Evolutionary conservation across 2,113 vertebrate species (phyloP).

Genomic region (Illadopsis cleaveri): DNA sequence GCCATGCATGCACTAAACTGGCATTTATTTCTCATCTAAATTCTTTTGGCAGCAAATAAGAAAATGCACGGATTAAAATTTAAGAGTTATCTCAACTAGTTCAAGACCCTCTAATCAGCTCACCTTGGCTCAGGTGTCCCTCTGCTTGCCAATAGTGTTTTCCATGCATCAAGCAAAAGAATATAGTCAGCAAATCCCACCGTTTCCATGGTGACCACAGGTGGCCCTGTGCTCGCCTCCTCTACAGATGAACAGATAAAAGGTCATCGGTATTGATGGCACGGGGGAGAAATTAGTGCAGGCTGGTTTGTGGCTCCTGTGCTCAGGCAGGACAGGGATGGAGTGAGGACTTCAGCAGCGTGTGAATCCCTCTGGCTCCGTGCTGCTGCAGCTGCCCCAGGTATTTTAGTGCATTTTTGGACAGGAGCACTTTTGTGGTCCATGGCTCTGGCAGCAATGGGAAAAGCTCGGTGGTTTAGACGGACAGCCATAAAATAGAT

Average conservation of each 20-base stretch:
- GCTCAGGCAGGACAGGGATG: not conserved
- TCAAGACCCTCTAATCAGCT: slow-evolving; percentile 3
- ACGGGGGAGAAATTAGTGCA: not conserved
- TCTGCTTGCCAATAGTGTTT: not conserved
- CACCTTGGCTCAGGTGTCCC: slow-evolving; percentile 28
- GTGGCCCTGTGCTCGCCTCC: not conserved
- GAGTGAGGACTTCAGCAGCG: not conserved
- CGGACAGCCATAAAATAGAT: not conserved
- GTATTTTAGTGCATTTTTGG: not conserved
- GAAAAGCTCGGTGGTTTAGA: not conserved
- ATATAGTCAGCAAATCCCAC: not conserved
- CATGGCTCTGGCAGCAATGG: not conserved
- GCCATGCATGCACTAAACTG: not conserved
- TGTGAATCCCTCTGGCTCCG: not conserved
- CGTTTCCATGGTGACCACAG: slow-evolving; percentile 21
- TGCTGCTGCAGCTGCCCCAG: not conserved
- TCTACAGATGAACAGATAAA: slow-evolving; percentile 16
- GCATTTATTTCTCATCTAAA: not conserved
- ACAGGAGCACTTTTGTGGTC: not conserved
- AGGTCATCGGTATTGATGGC: not conserved
- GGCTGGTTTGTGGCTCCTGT: not conserved
- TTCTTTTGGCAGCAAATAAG: slow-evolving; percentile 26
- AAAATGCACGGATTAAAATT: not conserved
- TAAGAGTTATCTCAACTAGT: not conserved
- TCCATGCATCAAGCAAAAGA: slow-evolving; percentile 2